Evolutionary conservation across 2,888 invertebrate genomes (phyloP).

Genomic region (Heliconius ismenius): DNA sequence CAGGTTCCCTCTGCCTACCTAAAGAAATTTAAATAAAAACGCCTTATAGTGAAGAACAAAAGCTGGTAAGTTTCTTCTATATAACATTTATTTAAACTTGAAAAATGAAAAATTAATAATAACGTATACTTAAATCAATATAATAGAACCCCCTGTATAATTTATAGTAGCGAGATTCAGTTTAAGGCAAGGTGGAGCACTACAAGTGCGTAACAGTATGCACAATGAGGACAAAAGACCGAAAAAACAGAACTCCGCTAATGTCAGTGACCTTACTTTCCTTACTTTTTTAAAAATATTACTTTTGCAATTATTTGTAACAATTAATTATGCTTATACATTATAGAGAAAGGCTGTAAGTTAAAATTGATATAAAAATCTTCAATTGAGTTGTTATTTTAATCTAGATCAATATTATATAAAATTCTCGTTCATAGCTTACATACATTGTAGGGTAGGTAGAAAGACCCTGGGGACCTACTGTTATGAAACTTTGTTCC

Average conservation of each 20-base stretch:
- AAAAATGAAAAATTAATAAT: constrained; percentile 1
- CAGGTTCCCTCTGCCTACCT: too few relatives aligned
- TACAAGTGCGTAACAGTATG: constrained; percentile 72
- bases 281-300: constrained; percentile 8
- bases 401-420: background rate
- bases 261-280: constrained; percentile 59
- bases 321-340: background rate
- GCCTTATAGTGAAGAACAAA: background rate
- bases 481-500: too few relatives aligned
- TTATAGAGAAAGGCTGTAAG: background rate
- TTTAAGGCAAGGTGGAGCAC: constrained; percentile 60
- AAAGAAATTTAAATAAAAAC: too few relatives aligned
- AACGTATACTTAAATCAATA: constrained; percentile 28
- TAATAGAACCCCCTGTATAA: constrained; percentile 52
- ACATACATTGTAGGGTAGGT: too few relatives aligned
- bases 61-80: background rate
- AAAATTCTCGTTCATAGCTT: too few relatives aligned
- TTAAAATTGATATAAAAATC: background rate
- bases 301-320: background rate
- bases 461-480: too few relatives aligned
- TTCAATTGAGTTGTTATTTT: background rate
- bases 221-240: constrained; percentile 62
- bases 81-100: background rate
- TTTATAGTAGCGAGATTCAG: constrained; percentile 45
- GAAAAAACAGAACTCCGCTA: constrained; percentile 58